phyloP scores from a whole-genome alignment of 2,888 invertebrate species.

The Chamaedrilus cognettii region DNA sequence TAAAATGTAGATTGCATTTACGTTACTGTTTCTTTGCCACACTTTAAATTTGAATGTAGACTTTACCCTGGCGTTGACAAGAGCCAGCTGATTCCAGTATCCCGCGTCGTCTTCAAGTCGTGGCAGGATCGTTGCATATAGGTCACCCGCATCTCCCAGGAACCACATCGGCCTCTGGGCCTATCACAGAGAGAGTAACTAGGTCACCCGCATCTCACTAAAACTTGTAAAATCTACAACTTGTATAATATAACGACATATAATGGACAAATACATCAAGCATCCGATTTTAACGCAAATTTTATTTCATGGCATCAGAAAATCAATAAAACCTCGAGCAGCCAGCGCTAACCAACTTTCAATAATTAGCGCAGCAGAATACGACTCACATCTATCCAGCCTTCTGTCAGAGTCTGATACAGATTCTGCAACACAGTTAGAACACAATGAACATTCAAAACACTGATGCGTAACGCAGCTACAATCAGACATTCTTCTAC shows the following conservation, averaged over 20 bases:
- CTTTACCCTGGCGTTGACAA: conserved; percentile 38
- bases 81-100: conserved; percentile 58
- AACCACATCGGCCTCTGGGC: neutral
- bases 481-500: too few species aligned
- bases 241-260: too few species aligned
- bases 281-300: too few species aligned
- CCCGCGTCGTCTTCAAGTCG: conserved; percentile 49
- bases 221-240: too few species aligned
- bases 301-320: neutral
- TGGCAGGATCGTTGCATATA: conserved; percentile 57
- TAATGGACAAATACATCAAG: too few species aligned
- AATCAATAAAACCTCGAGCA: neutral
- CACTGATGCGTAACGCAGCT: too few species aligned
- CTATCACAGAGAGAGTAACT: neutral
- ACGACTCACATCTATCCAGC: conserved; percentile 17
- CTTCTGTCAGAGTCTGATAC: conserved; percentile 2
- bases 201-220: neutral
- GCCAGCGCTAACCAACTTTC: neutral
- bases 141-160: conserved; percentile 12
- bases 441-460: neutral
- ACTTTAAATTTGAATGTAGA: too few species aligned
- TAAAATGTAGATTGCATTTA: too few species aligned
- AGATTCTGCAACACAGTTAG: conserved; percentile 2
- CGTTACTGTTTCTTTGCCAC: too few species aligned
- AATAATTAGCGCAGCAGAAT: neutral